Evolutionary conservation across 2,113 vertebrate species (phyloP), one percentile per base, ranked within the genome.

Genomic region (Ranitomeya variabilis): DNA sequence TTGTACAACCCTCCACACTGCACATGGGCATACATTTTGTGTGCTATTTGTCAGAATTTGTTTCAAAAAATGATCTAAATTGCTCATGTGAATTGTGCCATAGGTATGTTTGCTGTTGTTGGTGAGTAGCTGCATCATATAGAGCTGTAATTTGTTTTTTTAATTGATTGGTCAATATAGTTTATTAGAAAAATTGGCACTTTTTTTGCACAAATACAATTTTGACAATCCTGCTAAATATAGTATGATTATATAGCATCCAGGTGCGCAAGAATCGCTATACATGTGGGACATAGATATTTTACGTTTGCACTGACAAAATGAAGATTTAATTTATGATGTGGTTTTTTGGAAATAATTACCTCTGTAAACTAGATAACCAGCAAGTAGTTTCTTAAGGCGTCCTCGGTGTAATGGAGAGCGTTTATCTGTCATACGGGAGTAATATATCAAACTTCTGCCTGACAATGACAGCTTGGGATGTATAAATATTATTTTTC

Each of bases 401-500:
- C 62, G 90, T 91, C 67, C 90, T 18, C n/a, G 57, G 21, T 92
- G 0, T 57, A 69, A 92, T 0, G 91, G 91, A 91, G 19, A 87
- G 60, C 62, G 31, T 52, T 89, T 88, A 84, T 78, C 31, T 81
- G 89, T 51, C 78, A 74, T 19, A 1, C 78, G 64, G 51, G 78
- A 92, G 84, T 92, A 91, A 90, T 83, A 64, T 89, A 90, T 78
- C 73, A 85, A 69, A 82, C 14, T 55, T n/a, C 0, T 87, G 23
- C 64, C 64, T 69, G 85, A 23, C 59, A 54, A 13, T 84, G 89
- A 91, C 8, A 82, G 89, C 89, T 69, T 31, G 0, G 31, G 78
- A 89, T 86, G 62, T 80, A 86, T n/a, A 87, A 89, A 76, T 54
- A 85, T 84, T 90, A 87, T 92, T 90, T 81, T 55, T 12, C 1